Conservation (phyloP, 2,888 invertebrate species). For the Dorcus parallelipipedus region DNA sequence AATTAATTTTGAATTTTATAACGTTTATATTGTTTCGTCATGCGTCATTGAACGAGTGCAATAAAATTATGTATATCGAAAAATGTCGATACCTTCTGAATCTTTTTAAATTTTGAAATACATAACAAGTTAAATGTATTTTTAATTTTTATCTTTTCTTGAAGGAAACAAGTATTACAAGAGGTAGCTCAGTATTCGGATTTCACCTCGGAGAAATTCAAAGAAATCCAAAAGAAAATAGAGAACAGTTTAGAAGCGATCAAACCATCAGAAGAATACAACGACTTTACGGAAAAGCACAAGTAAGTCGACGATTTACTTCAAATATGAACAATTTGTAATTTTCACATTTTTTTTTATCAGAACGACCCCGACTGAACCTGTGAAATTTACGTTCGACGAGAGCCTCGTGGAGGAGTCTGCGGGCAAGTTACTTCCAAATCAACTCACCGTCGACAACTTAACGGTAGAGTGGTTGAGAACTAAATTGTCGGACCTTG, state of each 20-base stretch:
- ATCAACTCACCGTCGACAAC: conserved; percentile 87
- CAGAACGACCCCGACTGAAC: conserved; percentile 77
- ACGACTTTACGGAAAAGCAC: conserved; percentile 83
- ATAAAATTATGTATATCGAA: too few species aligned
- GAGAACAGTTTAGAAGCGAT: conserved; percentile 73
- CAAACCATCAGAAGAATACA: conserved; percentile 82
- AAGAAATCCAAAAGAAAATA: conserved; percentile 73
- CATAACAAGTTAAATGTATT: neutral
- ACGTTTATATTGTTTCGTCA: too few species aligned
- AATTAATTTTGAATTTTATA: too few species aligned
- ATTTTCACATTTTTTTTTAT: conserved; percentile 14
- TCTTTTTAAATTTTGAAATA: too few species aligned
- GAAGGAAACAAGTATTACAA: conserved; percentile 73
- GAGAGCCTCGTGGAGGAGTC: conserved; percentile 85
- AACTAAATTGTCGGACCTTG: conserved; percentile 74
- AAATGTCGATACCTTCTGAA: too few species aligned
- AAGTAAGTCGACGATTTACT: conserved; percentile 58
- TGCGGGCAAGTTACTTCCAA: conserved; percentile 81
- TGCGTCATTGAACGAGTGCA: too few species aligned
- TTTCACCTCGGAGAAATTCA: conserved; percentile 75
- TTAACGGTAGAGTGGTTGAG: conserved; percentile 87
- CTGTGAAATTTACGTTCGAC: conserved; percentile 80
- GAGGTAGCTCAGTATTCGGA: conserved; percentile 79
- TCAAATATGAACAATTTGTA: too few species aligned
- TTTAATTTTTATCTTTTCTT: conserved; percentile 27